These are phyloP conservation scores for Brachionus plicatilis DNA, from an alignment of 1,140 invertebrate genomes.

Conservation along the genomic window DNA sequence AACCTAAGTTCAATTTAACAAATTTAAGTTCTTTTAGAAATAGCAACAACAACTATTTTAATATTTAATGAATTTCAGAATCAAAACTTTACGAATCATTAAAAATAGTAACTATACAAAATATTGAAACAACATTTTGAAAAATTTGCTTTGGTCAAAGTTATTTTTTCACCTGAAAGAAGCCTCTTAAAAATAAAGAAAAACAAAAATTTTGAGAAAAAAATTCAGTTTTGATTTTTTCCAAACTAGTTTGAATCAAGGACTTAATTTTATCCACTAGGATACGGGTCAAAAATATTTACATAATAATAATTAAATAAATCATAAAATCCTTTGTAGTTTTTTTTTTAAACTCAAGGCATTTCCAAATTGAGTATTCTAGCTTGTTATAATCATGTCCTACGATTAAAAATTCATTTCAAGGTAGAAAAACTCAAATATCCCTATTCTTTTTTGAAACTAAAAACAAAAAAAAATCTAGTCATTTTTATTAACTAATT, in stretches of 20 bases:
- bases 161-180: not conserved
- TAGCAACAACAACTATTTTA: not conserved
- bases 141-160: not conserved
- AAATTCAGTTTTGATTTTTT: not conserved
- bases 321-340: not conserved
- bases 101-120: not conserved
- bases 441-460: not conserved
- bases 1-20: not conserved
- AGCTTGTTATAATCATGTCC: not conserved
- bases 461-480: not conserved
- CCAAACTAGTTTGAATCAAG: not conserved
- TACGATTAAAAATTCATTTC: not conserved
- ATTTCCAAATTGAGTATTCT: not conserved
- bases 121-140: not conserved
- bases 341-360: not conserved
- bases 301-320: not conserved
- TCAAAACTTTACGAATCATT: not conserved
- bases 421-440: not conserved
- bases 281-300: not conserved
- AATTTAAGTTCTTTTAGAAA: not conserved
- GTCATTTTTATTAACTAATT: not conserved
- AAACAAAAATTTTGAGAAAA: not conserved
- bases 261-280: not conserved
- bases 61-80: not conserved
- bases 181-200: not conserved